Base-by-base conservation (phyloP, 2,888 invertebrate species). In the Paralinhomoeus sp. region DNA sequence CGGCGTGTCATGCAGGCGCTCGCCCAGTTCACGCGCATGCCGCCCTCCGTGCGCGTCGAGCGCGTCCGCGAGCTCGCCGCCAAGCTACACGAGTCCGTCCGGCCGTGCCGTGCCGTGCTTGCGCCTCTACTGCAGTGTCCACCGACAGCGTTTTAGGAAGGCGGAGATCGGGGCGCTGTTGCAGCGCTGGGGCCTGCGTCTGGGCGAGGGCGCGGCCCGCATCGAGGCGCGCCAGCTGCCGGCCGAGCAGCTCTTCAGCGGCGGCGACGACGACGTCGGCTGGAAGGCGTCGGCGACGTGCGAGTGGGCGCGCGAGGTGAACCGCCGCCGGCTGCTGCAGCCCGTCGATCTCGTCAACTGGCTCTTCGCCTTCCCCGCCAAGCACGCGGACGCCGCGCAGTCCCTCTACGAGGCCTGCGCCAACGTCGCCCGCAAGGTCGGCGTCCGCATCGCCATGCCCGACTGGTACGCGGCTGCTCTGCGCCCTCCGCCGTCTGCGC, bases 121-220 rank as follows among this genome's bases (percentile, higher is more conserved):
- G n/a, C n/a, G n/a, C n/a, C n/a, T n/a, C n/a, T n/a, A n/a, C n/a
- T n/a, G n/a, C n/a, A n/a, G n/a, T n/a, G n/a, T n/a, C n/a, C n/a
- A n/a, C n/a, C n/a, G n/a, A n/a, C n/a, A n/a, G n/a, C n/a, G n/a
- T n/a, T n/a, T n/a, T n/a, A n/a, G n/a, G n/a, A n/a, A n/a, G n/a
- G n/a, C n/a, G n/a, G n/a, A n/a, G n/a, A 27, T 27, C 0, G 68
- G 58, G n/a, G 63, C 72, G 48, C 72, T 82, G 27, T 67, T 89
- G 2, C 58, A 65, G 0, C 73, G 74, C 37, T 91, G 89, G 89
- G 87, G 87, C 0, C 66, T 93, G 0, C 63, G 66, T 18, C 51
- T 67, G 22, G 62, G 60, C 7, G 46, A 40, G 2, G 55, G 59
- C 22, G 48, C 56, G 18, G 39, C 53, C 1, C 23, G 38, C 21